Base-by-base conservation (phyloP, 2,113 vertebrate genomes). In the Nasalis larvatus region DNA sequence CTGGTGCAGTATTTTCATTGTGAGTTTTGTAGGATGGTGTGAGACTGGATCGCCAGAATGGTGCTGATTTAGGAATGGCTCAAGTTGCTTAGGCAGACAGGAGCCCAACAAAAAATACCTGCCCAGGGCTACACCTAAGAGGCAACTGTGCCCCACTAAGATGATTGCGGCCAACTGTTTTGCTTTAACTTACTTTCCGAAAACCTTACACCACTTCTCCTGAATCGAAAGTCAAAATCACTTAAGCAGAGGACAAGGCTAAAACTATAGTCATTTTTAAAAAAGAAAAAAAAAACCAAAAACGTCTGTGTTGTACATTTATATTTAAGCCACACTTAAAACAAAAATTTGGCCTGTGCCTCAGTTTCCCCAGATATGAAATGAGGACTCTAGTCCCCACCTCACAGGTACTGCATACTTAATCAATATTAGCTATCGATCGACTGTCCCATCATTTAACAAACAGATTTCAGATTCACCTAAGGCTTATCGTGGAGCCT, bases 1-100 rank as follows among this genome's bases (percentile, higher is more conserved):
- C 85, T 49, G 21, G 52, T 74, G 14, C 47, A 13, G 6, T 2
- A 9, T 40, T 54, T n/a, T 47, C 27, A 9, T 23, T n/a, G 32
- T 27, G 0, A 25, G 12, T 6, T 23, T 32, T 7, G 11, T 32
- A 58, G 52, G 74, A 30, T 47, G 18, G 0, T 7, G 3, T 3
- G 58, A 63, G 45, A 35, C 0, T 3, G 78, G 52, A 25, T 16
- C n/a, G 14, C 45, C 25, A 20, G 71, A 76, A 12, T 0, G 2
- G 25, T 12, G 42, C 8, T 30, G 42, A 71, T 7, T 1, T n/a
- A 74, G 32, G 32, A 47, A 40, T 11, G 78, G n/a, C 35, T 71
- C 25, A 37, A 21, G 18, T 58, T 6, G 2, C 58, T 49, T 13
- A 27, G 17, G 40, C n/a, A 20, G 23, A 18, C 10, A 54, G 69